Base-by-base conservation (phyloP, 2,113 vertebrate species). In the Motacilla tschutschensis region DNA sequence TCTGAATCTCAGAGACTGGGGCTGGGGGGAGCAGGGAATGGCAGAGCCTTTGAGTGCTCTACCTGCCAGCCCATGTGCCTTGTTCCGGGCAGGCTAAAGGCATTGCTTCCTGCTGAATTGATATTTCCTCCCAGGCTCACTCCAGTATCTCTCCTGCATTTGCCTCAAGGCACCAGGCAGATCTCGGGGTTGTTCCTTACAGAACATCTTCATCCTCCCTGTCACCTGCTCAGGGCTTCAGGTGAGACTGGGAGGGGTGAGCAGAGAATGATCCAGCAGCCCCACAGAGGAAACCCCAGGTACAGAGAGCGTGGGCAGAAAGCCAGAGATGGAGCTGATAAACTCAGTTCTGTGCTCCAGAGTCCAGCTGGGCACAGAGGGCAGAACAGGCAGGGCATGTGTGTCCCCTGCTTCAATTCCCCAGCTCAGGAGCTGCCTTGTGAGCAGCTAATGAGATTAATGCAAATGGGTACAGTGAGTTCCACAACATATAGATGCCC, bases 401-500 rank as follows among this genome's bases (percentile, higher is more conserved):
- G 26, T 31, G 64, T 85, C 60, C 60, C 79, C 59, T 62, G 3
- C 60, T 71, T 17, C n/a, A 1, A 2, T 15, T 67, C 71, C 75
- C 38, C 67, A 31, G 54, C 64, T 69, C 77, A 62, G 72, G 60
- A 91, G 73, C n/a, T 72, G 88, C 62, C 25, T 9, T 43, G 72
- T 72, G 65, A 83, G 76, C 84, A 83, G 22, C 57, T 87, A 92
- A 93, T 79, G 60, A 80, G 88, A 82, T 91, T 91, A 88, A 93
- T 93, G 84, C 89, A 93, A 88, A 92, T 85, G 76, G 75, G 35
- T 60, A 36, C 41, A 28, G 53, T 15, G 47, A 74, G 87, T 90
- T 90, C 76, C 8, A 80, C 84, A 91, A 85, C 69, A 17, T 91
- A 93, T 89, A 94, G 60, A 74, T 93, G 90, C 84, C 94, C 93